Conservation (phyloP, 2,113 vertebrate species). For the Sclerurus mexicanus region DNA sequence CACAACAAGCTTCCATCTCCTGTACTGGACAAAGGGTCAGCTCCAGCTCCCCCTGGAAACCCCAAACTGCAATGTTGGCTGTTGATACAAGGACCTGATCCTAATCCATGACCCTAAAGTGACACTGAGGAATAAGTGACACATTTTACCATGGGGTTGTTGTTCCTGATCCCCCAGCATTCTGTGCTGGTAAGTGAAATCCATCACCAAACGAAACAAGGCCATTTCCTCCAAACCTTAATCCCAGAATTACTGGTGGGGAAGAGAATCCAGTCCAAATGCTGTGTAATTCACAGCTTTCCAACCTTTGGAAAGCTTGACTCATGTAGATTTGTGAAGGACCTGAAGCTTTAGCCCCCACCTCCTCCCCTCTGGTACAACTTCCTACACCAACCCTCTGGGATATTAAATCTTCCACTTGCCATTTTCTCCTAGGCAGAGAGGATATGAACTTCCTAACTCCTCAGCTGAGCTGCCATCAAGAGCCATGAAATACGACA, state of each 20-base stretch:
- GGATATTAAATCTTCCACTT: slow-evolving; percentile 72
- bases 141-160: background rate
- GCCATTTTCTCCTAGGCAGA: slow-evolving; percentile 48
- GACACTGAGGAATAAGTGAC: background rate
- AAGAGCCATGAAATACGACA: slow-evolving; percentile 66
- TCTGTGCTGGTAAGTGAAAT: background rate
- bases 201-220: background rate
- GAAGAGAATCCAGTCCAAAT: background rate
- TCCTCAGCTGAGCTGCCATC: slow-evolving; percentile 62
- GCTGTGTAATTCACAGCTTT: background rate
- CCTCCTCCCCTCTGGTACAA: background rate
- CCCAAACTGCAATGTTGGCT: background rate
- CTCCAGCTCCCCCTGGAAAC: background rate
- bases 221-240: background rate
- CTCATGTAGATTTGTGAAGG: background rate
- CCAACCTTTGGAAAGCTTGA: background rate
- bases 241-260: background rate
- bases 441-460: slow-evolving; percentile 75
- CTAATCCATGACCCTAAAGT: background rate
- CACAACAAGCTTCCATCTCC: background rate
- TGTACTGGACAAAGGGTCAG: accelerated
- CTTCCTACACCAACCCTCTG: slow-evolving; percentile 49
- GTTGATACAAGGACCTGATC: background rate
- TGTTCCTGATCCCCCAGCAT: background rate
- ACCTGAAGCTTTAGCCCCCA: background rate